These are phyloP conservation scores for Tipula vernalis DNA, from an alignment of 2,888 invertebrate species.

Conservation along the genomic window DNA sequence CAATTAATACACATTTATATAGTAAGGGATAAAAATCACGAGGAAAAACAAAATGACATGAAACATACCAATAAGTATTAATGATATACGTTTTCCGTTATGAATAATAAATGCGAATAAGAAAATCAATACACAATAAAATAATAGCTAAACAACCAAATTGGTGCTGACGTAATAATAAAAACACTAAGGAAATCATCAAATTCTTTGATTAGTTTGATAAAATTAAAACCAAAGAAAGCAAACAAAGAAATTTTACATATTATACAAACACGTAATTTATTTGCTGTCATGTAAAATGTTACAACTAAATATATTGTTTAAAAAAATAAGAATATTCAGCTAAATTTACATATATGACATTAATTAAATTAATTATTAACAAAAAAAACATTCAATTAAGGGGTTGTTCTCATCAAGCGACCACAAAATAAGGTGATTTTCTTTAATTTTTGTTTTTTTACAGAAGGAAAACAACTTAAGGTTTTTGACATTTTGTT, in stretches of 20 bases:
- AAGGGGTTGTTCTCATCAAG: no score
- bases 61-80: not conserved
- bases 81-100: not conserved
- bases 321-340: not conserved
- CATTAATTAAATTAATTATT: not conserved
- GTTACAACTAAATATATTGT: not conserved
- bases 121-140: not conserved
- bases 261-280: not conserved
- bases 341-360: not conserved
- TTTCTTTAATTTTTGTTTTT: no score
- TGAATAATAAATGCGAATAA: not conserved
- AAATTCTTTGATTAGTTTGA: not conserved
- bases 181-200: not conserved
- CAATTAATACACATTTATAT: no score
- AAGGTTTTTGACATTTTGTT: no score
- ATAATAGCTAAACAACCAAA: not conserved
- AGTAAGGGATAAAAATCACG: not conserved
- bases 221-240: not conserved
- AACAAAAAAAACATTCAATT: not conserved
- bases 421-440: no score
- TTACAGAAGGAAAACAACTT: no score
- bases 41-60: not conserved
- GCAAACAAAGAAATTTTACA: not conserved
- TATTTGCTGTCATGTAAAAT: not conserved
- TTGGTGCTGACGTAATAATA: not conserved